Evolutionary conservation across 37 sponge, comb jelly and placozoan genomes (phyloP).

Genomic region (Crambe crambe): DNA sequence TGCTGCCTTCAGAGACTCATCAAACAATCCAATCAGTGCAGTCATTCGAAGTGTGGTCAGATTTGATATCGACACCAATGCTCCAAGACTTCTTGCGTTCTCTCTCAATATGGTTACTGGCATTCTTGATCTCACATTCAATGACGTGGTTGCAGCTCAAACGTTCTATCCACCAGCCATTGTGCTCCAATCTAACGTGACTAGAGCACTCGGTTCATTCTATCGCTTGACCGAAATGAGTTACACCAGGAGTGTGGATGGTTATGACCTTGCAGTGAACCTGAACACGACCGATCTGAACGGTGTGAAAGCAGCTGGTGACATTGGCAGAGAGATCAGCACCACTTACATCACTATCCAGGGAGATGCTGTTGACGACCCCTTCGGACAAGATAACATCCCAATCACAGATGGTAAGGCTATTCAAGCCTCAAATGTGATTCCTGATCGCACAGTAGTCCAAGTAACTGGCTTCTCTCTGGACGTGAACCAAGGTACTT

Average conservation of each 20-base stretch:
- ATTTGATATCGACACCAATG: slow-evolving; percentile 40
- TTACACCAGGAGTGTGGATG: slow-evolving; percentile 45
- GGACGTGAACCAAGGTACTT: slow-evolving; percentile 63
- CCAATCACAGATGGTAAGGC: slow-evolving; percentile 87
- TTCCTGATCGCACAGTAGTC: slow-evolving; percentile 55
- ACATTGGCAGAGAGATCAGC: slow-evolving; percentile 54
- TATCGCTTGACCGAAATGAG: slow-evolving; percentile 68
- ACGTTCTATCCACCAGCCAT: slow-evolving; percentile 75
- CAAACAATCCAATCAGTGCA: slow-evolving; percentile 15
- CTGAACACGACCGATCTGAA: slow-evolving; percentile 63
- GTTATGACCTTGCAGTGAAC: slow-evolving; percentile 48
- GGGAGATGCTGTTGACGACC: slow-evolving; percentile 81
- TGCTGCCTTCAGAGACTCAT: slow-evolving; percentile 49
- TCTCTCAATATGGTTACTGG: slow-evolving; percentile 73
- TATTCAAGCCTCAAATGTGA: slow-evolving; percentile 54
- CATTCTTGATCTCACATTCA: slow-evolving; percentile 67
- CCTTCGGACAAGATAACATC: slow-evolving; percentile 67
- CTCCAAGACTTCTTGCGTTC: slow-evolving; percentile 44
- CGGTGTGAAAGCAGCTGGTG: slow-evolving; percentile 73
- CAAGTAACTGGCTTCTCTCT: slow-evolving; percentile 54
- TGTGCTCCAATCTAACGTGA: slow-evolving; percentile 60
- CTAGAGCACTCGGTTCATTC: slow-evolving; percentile 41
- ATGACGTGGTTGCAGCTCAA: slow-evolving; percentile 66
- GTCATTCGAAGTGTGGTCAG: neutral
- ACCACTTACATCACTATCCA: slow-evolving; percentile 84